phyloP scores from a whole-genome alignment of 2,888 invertebrate genomes.

The Polymixis flavicincta region DNA sequence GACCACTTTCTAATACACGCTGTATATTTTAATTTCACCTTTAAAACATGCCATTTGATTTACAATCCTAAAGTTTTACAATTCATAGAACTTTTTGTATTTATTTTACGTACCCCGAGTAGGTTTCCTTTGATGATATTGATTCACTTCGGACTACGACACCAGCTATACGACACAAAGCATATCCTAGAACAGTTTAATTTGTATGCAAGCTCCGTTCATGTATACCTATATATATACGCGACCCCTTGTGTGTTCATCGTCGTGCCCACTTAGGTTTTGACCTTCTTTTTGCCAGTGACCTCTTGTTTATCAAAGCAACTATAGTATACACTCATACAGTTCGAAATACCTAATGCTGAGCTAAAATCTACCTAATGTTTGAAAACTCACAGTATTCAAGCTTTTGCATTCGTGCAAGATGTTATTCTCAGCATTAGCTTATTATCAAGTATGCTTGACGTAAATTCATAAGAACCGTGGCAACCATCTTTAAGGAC shows the following conservation, averaged over 20 bases:
- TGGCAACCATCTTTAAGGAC: background rate
- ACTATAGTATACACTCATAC: background rate
- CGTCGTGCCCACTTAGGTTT: background rate
- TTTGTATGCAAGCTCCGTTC: slow-evolving; percentile 13
- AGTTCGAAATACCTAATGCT: background rate
- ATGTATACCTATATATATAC: no score
- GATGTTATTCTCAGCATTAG: background rate
- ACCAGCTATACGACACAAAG: background rate
- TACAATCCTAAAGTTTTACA: slow-evolving; percentile 1
- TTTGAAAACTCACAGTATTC: background rate
- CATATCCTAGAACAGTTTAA: background rate
- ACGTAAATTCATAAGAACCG: background rate
- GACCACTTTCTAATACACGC: background rate
- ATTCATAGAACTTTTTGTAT: background rate
- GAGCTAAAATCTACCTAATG: background rate
- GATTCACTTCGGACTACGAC: background rate
- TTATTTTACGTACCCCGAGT: background rate
- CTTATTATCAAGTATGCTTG: background rate
- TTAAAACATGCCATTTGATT: background rate
- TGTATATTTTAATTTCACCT: background rate
- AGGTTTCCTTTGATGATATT: background rate
- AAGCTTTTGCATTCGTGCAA: slow-evolving; percentile 1
- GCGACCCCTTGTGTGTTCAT: background rate
- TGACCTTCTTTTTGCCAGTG: background rate
- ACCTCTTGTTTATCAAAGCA: background rate